Conservation (phyloP, 2,888 invertebrate genomes). For the Panzeria rudis region DNA sequence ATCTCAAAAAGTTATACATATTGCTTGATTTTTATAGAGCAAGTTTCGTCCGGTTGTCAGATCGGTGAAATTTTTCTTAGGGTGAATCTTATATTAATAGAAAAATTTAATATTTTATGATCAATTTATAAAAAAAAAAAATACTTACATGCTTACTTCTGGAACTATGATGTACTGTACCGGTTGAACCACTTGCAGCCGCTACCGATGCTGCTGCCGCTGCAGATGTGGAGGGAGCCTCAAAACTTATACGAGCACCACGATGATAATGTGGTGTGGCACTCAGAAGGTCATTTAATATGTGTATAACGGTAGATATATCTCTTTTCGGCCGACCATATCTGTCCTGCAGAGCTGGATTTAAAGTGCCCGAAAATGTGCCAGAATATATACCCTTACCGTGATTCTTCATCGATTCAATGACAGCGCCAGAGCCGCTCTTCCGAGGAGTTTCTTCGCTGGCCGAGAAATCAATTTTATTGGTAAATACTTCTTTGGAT, state of each 20-base stretch:
- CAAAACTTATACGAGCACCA: conserved; percentile 85
- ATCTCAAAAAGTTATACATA: too few species aligned
- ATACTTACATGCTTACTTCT: conserved; percentile 79
- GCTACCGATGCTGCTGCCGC: conserved; percentile 67
- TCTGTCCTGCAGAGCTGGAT: conserved; percentile 96
- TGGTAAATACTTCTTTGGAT: conserved; percentile 94
- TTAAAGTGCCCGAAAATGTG: conserved; percentile 97
- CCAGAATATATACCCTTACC: conserved; percentile 98
- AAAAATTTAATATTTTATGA: too few species aligned
- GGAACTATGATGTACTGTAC: conserved; percentile 73
- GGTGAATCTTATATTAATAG: too few species aligned
- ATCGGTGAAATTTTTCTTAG: too few species aligned
- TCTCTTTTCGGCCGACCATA: conserved; percentile 96
- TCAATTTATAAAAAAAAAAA: neutral
- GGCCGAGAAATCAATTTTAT: conserved; percentile 85
- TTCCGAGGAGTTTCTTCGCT: conserved; percentile 85
- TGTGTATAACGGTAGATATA: conserved; percentile 97
- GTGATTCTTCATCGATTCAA: conserved; percentile 96
- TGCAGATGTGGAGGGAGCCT: conserved; percentile 80
- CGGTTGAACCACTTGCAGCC: conserved; percentile 60
- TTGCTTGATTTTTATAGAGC: too few species aligned
- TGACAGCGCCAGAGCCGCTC: conserved; percentile 89
- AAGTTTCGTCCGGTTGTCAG: too few species aligned
- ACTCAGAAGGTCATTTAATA: conserved; percentile 96
- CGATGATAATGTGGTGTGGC: conserved; percentile 89